Conservation (phyloP, 2,113 vertebrate genomes). For the Pelobates fuscus region DNA sequence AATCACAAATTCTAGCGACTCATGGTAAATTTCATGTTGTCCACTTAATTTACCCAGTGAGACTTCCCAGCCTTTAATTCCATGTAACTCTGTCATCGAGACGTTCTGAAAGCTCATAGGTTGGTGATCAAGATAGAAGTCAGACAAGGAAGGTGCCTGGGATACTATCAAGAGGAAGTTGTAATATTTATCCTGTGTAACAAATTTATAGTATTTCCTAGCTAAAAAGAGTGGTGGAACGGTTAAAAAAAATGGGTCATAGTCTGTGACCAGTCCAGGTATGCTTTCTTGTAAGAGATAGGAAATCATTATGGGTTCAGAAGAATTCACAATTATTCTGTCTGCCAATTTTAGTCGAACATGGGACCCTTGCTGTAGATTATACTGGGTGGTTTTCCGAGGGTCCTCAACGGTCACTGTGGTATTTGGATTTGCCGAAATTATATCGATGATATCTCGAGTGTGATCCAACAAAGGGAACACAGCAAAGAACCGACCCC, state of each 20-base stretch:
- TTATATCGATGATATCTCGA: constrained; percentile 12
- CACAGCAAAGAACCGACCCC: constrained; percentile 14
- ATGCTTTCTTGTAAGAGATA: constrained; percentile 4
- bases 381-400: background rate
- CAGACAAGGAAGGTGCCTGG: background rate
- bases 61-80: constrained; percentile 18
- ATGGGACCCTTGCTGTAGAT: background rate
- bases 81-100: background rate
- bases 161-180: constrained; percentile 18
- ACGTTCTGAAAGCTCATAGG: background rate
- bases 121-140: constrained; percentile 28
- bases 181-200: background rate
- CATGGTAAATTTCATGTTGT: constrained; percentile 36
- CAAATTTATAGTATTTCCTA: constrained; percentile 27
- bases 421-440: constrained; percentile 15
- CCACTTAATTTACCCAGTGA: constrained; percentile 13
- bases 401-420: background rate
- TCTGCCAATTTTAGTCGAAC: background rate
- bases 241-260: constrained; percentile 22
- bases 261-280: background rate
- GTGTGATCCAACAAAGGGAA: constrained; percentile 10
- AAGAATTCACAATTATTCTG: background rate
- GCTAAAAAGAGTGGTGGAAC: background rate
- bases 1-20: background rate
- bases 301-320: constrained; percentile 16